A percentile compares a stretch with the other conserved stretches of the same genome.
Evolutionary conservation across 2,888 invertebrate genomes (phyloP).

Genomic region (Keiferia lycopersicella): DNA sequence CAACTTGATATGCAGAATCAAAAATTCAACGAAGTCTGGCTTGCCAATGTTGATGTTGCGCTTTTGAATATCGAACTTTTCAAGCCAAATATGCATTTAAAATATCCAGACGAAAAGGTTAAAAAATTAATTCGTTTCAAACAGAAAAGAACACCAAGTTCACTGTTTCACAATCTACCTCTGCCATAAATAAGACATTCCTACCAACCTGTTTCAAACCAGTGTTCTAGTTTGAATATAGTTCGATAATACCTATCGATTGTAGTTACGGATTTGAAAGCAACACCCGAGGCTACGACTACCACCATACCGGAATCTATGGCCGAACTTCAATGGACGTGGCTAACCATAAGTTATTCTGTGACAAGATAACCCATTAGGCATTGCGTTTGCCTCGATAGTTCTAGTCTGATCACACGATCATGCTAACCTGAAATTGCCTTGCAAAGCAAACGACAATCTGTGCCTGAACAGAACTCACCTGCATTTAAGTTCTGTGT

Average conservation of each 20-base stretch:
- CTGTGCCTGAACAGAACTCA: no score
- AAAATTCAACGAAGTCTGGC: slow-evolving; percentile 34
- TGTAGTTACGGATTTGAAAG: not conserved
- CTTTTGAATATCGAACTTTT: slow-evolving; percentile 1
- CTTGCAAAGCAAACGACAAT: no score
- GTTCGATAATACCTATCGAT: not conserved
- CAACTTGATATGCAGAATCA: slow-evolving; percentile 41
- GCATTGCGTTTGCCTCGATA: not conserved
- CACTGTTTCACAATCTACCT: no score
- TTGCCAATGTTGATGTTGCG: slow-evolving; percentile 7
- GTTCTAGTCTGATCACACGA: not conserved
- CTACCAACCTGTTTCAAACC: no score
- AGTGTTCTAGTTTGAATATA: not conserved
- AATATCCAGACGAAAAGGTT: not conserved
- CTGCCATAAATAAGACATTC: no score
- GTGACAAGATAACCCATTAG: slow-evolving; percentile 4
- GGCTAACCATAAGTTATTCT: slow-evolving; percentile 2
- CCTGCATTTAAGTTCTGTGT: no score
- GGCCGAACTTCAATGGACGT: slow-evolving; percentile 4
- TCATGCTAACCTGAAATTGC: not conserved
- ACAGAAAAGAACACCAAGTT: no score
- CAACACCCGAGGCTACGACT: slow-evolving; percentile 6
- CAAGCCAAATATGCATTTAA: not conserved
- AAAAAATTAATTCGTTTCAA: no score
- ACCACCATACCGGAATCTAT: not conserved